phyloP scores from a whole-genome alignment of 2,113 vertebrate species.

The Puntigrus tetrazona region DNA sequence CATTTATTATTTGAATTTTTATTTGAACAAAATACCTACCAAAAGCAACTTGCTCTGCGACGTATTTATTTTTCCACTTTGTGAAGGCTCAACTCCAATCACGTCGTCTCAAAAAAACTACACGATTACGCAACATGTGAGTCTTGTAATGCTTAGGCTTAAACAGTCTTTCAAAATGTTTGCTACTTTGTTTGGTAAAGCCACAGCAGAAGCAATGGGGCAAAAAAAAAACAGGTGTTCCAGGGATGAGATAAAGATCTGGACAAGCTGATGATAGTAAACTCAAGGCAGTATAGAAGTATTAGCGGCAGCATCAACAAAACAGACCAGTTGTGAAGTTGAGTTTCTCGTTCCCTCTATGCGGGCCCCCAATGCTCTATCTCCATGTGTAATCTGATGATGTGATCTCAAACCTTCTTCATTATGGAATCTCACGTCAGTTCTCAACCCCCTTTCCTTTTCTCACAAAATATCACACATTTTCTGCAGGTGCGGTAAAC shows the following conservation, averaged over 20 bases:
- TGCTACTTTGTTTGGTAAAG: not conserved
- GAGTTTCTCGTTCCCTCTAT: constrained; percentile 56
- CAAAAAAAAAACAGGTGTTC: constrained; percentile 20
- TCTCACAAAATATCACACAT: not conserved
- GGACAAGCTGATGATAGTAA: constrained; percentile 35
- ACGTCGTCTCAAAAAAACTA: too few relatives aligned
- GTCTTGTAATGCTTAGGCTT: not conserved
- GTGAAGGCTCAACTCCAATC: too few relatives aligned
- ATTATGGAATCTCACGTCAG: constrained; percentile 24
- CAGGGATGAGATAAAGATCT: constrained; percentile 29
- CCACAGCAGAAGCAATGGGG: not conserved
- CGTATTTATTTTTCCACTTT: too few relatives aligned
- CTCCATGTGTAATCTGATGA: not conserved
- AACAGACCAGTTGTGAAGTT: constrained; percentile 25
- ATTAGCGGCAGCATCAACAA: constrained; percentile 7
- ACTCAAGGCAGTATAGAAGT: not conserved
- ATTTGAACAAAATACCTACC: too few relatives aligned
- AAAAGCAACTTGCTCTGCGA: too few relatives aligned
- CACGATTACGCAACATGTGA: not conserved
- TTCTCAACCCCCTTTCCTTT: constrained; percentile 8
- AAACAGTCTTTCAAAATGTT: not conserved
- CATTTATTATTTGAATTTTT: too few relatives aligned
- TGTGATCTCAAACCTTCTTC: not conserved
- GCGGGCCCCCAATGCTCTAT: not conserved
- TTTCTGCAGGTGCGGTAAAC: not conserved